phyloP scores from a whole-genome alignment of 1,140 invertebrate species.

The Leptinotarsa defecta region DNA sequence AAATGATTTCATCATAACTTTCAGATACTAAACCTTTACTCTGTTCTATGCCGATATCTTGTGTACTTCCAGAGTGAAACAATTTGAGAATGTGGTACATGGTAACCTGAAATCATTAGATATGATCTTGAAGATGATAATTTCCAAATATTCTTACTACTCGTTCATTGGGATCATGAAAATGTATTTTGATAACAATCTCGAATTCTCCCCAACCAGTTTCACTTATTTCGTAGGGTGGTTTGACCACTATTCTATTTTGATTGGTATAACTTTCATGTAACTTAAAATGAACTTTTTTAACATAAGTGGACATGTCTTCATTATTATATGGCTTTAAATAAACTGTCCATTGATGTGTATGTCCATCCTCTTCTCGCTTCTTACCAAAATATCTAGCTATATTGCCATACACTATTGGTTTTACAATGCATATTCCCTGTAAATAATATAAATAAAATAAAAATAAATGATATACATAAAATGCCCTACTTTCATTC shows the following conservation, averaged over 20 bases:
- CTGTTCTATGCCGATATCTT: conserved; percentile 65
- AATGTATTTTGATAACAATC: conserved; percentile 97
- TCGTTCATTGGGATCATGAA: conserved; percentile 94
- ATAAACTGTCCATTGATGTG: conserved; percentile 99
- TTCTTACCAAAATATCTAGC: conserved; percentile 96
- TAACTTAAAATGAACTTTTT: conserved; percentile 96
- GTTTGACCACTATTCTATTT: conserved; percentile 89
- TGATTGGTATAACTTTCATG: conserved; percentile 97
- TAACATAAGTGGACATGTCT: conserved; percentile 94
- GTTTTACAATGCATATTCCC: conserved; percentile 91
- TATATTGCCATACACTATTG: conserved; percentile 96
- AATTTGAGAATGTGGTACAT: conserved; percentile 95
- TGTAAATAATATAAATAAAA: conserved; percentile 55
- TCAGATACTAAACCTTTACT: conserved; percentile 89
- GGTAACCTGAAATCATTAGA: conserved; percentile 73
- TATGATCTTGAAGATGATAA: neutral
- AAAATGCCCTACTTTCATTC: conserved; percentile 67
- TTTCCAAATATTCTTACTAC: conserved; percentile 68
- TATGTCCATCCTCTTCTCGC: conserved; percentile 97
- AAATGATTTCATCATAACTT: conserved; percentile 97
- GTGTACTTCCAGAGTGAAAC: conserved; percentile 77
- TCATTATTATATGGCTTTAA: conserved; percentile 92
- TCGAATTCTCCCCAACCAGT: conserved; percentile 99
- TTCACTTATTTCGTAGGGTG: conserved; percentile 96
- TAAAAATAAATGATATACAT: conserved; percentile 19